Conservation (phyloP, 2,113 vertebrate genomes). For the Chaetodon auriga region DNA sequence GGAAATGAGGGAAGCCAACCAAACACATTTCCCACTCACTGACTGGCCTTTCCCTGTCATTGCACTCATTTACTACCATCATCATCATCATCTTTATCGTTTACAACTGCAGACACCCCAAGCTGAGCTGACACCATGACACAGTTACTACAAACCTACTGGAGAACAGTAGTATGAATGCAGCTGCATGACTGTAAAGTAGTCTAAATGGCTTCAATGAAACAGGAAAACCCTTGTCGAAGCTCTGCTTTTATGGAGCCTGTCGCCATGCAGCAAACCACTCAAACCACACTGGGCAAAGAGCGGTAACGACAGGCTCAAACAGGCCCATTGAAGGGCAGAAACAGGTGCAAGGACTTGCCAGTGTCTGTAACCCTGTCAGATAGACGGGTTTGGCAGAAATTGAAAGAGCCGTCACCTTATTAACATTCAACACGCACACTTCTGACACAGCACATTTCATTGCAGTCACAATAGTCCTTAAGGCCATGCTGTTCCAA, state of each 20-base stretch:
- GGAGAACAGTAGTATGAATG: not conserved
- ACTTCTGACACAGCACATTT: slow-evolving; percentile 77
- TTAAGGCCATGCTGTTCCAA: slow-evolving; percentile 56
- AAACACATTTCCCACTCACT: slow-evolving; percentile 29
- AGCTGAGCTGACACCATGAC: slow-evolving; percentile 18
- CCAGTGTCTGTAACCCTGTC: slow-evolving; percentile 40
- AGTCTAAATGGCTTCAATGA: slow-evolving; percentile 21
- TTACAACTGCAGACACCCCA: slow-evolving; percentile 25
- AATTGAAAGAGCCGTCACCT: slow-evolving; percentile 60
- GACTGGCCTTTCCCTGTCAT: slow-evolving; percentile 29
- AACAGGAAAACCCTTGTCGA: slow-evolving; percentile 16
- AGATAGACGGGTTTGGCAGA: slow-evolving; percentile 61
- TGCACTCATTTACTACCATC: slow-evolving; percentile 35
- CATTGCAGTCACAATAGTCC: slow-evolving; percentile 51
- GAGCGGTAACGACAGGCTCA: slow-evolving; percentile 11
- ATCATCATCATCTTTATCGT: slow-evolving; percentile 39
- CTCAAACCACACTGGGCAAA: slow-evolving; percentile 29
- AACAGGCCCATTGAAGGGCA: slow-evolving; percentile 30
- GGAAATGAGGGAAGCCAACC: slow-evolving; percentile 32
- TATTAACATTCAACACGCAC: slow-evolving; percentile 67
- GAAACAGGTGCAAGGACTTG: slow-evolving; percentile 54
- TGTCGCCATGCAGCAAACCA: slow-evolving; percentile 35
- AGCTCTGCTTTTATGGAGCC: slow-evolving; percentile 21
- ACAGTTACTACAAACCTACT: slow-evolving; percentile 12
- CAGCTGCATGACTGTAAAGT: not conserved